Evolutionary conservation across 2,113 vertebrate species (phyloP).

Genomic region (Cyprinodon brontotheroides): DNA sequence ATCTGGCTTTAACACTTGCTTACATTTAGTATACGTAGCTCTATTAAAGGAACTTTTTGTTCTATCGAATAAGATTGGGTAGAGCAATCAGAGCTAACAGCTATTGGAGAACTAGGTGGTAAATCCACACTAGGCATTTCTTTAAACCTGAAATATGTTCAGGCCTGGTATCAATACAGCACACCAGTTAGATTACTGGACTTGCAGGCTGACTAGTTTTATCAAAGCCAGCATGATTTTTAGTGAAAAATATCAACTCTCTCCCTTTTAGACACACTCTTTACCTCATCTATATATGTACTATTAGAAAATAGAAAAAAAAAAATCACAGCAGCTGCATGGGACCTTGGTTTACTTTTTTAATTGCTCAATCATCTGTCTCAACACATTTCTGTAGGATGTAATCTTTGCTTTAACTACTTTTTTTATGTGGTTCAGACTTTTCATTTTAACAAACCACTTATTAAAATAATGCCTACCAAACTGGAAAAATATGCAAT

Average conservation of each 20-base stretch:
- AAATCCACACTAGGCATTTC: too few species aligned
- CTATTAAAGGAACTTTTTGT: not conserved
- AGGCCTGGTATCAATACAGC: too few species aligned
- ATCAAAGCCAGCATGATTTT: not conserved
- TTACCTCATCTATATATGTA: not conserved
- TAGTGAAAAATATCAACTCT: not conserved
- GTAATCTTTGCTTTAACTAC: too few species aligned
- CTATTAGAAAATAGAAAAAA: not conserved
- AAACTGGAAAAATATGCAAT: too few species aligned
- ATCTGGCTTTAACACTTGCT: constrained; percentile 7
- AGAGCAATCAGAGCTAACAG: too few species aligned
- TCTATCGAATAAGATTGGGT: not conserved
- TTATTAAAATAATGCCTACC: too few species aligned
- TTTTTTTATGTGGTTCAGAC: too few species aligned
- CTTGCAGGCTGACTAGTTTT: not conserved
- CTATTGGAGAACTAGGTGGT: too few species aligned
- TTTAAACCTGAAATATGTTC: too few species aligned
- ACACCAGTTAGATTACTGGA: not conserved
- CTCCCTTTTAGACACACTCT: not conserved
- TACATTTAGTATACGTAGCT: not conserved
- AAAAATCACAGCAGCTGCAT: not conserved
- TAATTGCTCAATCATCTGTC: not conserved
- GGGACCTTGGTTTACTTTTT: not conserved
- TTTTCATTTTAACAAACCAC: too few species aligned
- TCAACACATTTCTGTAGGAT: too few species aligned